Base-by-base conservation (phyloP, 2,113 vertebrate species). In the Carettochelys insculpta region DNA sequence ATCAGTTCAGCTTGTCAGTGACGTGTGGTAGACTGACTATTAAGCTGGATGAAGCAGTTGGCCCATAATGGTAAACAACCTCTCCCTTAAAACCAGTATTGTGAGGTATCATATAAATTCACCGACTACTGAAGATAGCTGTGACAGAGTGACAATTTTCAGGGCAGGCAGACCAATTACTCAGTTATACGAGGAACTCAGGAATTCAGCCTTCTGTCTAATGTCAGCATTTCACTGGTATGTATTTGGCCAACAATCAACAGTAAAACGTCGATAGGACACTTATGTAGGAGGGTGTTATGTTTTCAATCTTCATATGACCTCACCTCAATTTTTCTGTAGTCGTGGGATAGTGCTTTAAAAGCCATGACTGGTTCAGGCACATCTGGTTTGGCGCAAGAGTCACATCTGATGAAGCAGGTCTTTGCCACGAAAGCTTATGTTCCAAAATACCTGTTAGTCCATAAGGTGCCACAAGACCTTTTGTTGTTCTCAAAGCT, bases 191-290 rank as follows among this genome's bases (percentile, higher is more conserved):
- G 94, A 96, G 91, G 92, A 95, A 93, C 51, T 86, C n/a, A 96
- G 91, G 92, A 95, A 93, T 48, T 86, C n/a, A 43, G 82, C 83
- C 90, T 97, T 94, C 79, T 89, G 95, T 90, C 81, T 73, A 81
- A 51, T 25, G 88, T 89, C 96, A 97, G 95, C 88, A 91, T 91
- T 94, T 93, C 56, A 95, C 92, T 94, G 95, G 94, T 94, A 92
- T 95, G 93, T 85, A 77, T 88, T 96, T 98, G 96, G 97, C 94
- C 90, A 24, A 77, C 77, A 88, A 80, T 95, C 94, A 96, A 31
- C 58, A 3, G 48, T 75, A 3, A 80, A 94, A 88, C 76, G 51
- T 5, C 38, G 86, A 52, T 92, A 88, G 87, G 81, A 71, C 47
- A 48, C 80, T 93, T 94, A 91, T 94, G 94, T 92, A 94, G 79